These are phyloP conservation scores for Nycticryphes semicollaris DNA, from an alignment of 2,113 vertebrate genomes.

Conservation along the genomic window DNA sequence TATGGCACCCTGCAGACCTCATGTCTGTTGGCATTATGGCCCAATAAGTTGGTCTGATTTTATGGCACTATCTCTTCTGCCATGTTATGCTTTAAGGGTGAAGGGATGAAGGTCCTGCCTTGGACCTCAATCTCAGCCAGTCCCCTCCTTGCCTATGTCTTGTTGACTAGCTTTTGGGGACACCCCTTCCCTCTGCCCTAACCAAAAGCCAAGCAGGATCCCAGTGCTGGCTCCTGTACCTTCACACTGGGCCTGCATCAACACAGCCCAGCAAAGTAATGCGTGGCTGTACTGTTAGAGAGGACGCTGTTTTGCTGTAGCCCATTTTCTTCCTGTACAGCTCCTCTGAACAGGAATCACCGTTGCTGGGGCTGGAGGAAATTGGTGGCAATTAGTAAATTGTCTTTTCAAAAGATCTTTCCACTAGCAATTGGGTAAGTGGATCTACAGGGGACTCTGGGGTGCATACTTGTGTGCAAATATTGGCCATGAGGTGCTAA, in stretches of 20 bases:
- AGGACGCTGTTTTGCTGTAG: not conserved
- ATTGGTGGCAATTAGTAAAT: not conserved
- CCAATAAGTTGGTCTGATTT: rapidly evolving
- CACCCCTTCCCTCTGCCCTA: not conserved
- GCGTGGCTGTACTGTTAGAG: rapidly evolving
- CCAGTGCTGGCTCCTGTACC: not conserved
- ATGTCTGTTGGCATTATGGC: not conserved
- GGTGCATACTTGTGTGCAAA: not conserved
- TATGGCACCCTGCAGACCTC: not conserved
- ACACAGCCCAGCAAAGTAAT: not conserved
- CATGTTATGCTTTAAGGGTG: not conserved
- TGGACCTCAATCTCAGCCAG: rapidly evolving
- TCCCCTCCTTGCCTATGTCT: not conserved
- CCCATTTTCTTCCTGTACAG: not conserved
- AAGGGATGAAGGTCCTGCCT: not conserved
- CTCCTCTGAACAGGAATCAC: too few relatives aligned
- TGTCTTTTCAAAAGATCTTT: not conserved
- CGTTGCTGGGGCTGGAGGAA: not conserved
- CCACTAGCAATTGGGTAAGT: not conserved
- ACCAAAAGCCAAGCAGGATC: not conserved
- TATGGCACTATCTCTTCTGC: not conserved
- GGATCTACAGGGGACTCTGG: not conserved
- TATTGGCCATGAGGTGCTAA: rapidly evolving
- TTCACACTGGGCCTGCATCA: rapidly evolving
- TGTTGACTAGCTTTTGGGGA: not conserved